Evolutionary conservation across 2,113 vertebrate species (phyloP).

Genomic region (Stercorarius parasiticus): DNA sequence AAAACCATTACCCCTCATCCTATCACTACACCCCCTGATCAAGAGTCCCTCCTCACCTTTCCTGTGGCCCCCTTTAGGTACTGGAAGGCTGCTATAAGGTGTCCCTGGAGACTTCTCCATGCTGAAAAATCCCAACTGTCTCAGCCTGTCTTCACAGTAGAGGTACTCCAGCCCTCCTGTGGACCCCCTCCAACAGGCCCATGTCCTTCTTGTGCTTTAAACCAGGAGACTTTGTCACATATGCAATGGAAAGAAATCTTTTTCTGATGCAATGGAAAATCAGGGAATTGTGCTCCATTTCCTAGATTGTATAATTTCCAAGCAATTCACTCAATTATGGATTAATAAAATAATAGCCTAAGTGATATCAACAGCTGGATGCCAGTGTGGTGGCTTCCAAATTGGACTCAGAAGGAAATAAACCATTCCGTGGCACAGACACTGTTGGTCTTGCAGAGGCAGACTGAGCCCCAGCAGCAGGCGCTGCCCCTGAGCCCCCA

Average conservation of each 20-base stretch:
- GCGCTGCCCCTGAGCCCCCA: accelerated
- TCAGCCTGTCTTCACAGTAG: too few species aligned
- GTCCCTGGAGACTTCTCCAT: too few species aligned
- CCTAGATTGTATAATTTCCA: background rate
- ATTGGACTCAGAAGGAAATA: accelerated
- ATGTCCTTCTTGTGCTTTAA: background rate
- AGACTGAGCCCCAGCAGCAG: background rate
- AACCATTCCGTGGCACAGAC: accelerated
- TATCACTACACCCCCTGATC: too few species aligned
- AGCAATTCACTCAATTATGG: background rate
- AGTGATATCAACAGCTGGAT: background rate
- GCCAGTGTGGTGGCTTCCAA: background rate
- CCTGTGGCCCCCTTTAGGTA: too few species aligned
- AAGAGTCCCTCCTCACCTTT: too few species aligned
- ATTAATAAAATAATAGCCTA: background rate
- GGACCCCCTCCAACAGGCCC: too few species aligned
- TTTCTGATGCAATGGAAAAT: background rate
- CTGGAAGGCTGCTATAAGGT: too few species aligned
- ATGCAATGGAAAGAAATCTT: background rate
- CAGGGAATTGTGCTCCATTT: background rate
- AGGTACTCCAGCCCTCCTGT: too few species aligned
- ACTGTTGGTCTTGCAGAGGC: background rate
- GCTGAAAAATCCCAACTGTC: too few species aligned
- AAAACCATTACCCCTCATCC: too few species aligned
- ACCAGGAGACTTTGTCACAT: background rate